Base-by-base conservation (phyloP, 2,113 vertebrate genomes). In the Epinephelus cyanopodus region DNA sequence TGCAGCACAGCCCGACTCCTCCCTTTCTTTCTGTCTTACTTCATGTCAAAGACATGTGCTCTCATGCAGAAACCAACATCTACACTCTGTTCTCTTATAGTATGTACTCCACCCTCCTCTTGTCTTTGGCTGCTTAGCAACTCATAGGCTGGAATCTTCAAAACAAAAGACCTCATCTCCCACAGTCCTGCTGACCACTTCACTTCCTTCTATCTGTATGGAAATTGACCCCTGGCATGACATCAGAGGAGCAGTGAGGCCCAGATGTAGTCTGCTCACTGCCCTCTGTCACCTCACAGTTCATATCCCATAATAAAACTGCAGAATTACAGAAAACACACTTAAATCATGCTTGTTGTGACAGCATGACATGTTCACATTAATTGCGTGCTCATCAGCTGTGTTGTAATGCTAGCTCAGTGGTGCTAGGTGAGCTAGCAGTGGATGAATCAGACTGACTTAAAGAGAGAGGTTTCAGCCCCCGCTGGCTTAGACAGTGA, bases 141-240 rank as follows among this genome's bases (percentile, higher is more conserved):
- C 69, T n/a, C 60, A 17, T 33, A 25, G 69, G 8, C 54, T 63
- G 21, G 11, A 21, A 62, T 47, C 12, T 56, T 53, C n/a, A 58
- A 64, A 74, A 77, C 56, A 84, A 70, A 74, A 74, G 15, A 39
- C 17, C 14, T n/a, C 50, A 39, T 81, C 69, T 62, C 60, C 13
- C 52, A 39, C 25, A 17, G 14, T 42, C 39, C 53, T 50, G 63
- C 39, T 57, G 62, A 15, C 6, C 13, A 60, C 62, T 53, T 56
- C 15, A 67, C 60, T 77, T 74, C 78, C 82, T 85, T 79, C 69
- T 77, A 75, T 84, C 84, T 87, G 73, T 56, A 3, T 4, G 1
- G 19, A 58, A 45, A 23, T 45, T 0, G 6, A 81, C 23, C 48
- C 37, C 27, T 84, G 76, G 86, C 80, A 67, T 53, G 33, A 85